Base-by-base conservation (phyloP, 1,140 invertebrate genomes). In the Chironomus tepperi region DNA sequence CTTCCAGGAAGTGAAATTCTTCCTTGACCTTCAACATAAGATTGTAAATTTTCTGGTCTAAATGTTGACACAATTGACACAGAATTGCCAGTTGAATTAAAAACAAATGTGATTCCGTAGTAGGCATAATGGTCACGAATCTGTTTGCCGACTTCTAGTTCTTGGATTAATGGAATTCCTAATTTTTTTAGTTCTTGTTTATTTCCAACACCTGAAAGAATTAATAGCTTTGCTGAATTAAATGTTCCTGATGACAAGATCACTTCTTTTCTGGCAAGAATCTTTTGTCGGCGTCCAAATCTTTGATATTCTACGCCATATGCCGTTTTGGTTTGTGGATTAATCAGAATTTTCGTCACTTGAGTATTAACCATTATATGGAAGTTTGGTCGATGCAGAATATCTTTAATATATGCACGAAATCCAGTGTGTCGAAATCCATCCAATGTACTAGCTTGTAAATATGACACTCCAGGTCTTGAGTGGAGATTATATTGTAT, bases 121-220 rank as follows among this genome's bases (percentile, higher is more conserved):
- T 89, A 90, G 7, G 87, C 88, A 73, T 91, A 84, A 79, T 94
- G 92, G 77, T 94, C 92, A 80, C 93, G 91, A 6, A 93, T 83
- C 78, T 93, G 92, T 77, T 91, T 85, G 9, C 91, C 91, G 0
- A 93, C 91, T 81, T 88, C 87, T 1, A 91, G 79, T 79, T 93
- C 86, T 0, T 87, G 86, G 6, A 93, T 75, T 0, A 91, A 84
- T 2, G 88, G 88, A 76, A 93, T 92, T 1, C 87, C 87, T 43
- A 92, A 85, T 70, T 90, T 85, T 74, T 86, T 77, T 1, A 97
- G 82, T 77, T 95, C 89, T 70, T 91, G 87, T 3, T 81, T 84
- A 0, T 92, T 92, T 0, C 93, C 93, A 18, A 95, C 86, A 0
- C 94, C 94, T 34, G 92, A 94, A 1, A 95, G 78, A 91, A 95